These are phyloP conservation scores for Nasonia oneida DNA, from an alignment of 2,888 invertebrate genomes.

Conservation along the genomic window DNA sequence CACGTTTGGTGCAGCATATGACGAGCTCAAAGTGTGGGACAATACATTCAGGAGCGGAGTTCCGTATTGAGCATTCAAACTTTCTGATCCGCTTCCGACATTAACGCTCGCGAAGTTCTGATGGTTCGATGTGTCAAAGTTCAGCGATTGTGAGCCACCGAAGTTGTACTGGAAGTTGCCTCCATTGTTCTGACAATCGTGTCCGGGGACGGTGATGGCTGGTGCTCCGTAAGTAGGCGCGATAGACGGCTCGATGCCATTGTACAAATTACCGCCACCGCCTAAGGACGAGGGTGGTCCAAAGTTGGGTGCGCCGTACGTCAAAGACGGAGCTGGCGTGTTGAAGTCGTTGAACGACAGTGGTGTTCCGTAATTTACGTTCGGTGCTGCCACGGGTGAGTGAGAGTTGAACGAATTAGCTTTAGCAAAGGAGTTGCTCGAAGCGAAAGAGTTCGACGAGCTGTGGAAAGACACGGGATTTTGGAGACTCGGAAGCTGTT, in stretches of 20 bases:
- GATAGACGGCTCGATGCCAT: conserved; percentile 65
- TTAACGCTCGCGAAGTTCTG: conserved; percentile 42
- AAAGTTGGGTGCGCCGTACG: conserved; percentile 77
- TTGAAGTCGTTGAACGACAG: conserved; percentile 75
- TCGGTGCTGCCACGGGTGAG: conserved; percentile 73
- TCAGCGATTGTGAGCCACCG: conserved; percentile 26
- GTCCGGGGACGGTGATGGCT: conserved; percentile 62
- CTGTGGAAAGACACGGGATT: conserved; percentile 70
- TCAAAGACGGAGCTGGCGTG: conserved; percentile 74
- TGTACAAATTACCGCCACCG: conserved; percentile 72
- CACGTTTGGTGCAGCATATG: conserved; percentile 66
- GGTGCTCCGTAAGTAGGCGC: conserved; percentile 73
- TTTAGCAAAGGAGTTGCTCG: conserved; percentile 34
- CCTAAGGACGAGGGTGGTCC: conserved; percentile 72
- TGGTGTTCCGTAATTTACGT: conserved; percentile 76
- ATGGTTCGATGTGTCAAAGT: conserved; percentile 43
- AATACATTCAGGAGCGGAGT: not conserved
- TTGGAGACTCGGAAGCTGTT: conserved; percentile 70
- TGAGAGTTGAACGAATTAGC: conserved; percentile 56
- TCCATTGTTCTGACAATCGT: conserved; percentile 66
- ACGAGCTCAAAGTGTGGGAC: conserved; percentile 53
- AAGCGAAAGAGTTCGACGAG: conserved; percentile 45
- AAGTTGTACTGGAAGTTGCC: conserved; percentile 60
- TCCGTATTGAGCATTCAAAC: conserved; percentile 15
- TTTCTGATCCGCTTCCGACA: not conserved